Evolutionary conservation across 2,113 vertebrate genomes (phyloP).

Genomic region (Odocoileus hemionus): DNA sequence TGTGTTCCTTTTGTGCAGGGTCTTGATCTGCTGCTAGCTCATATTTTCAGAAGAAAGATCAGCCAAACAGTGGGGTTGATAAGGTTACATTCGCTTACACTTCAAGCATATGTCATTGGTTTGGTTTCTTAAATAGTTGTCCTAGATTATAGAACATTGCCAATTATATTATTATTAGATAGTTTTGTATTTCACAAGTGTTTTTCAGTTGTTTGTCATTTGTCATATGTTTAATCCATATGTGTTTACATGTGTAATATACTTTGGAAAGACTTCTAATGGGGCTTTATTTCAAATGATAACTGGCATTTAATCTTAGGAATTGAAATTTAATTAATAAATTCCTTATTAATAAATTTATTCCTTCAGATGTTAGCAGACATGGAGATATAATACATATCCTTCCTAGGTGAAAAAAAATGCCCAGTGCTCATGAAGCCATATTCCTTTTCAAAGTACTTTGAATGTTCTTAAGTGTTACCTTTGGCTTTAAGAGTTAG

Average conservation of each 20-base stretch:
- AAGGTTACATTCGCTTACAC: not conserved
- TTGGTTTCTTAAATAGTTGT: conserved; percentile 15
- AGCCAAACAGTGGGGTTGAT: not conserved
- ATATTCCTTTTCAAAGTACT: not conserved
- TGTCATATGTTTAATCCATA: not conserved
- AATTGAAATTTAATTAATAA: conserved; percentile 10
- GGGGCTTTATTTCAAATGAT: not conserved
- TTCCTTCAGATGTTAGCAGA: not conserved
- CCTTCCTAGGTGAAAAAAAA: not conserved
- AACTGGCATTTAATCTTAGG: not conserved
- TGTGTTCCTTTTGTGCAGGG: not conserved
- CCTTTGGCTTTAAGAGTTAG: not conserved
- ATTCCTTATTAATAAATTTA: not conserved
- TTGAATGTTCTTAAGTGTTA: not conserved
- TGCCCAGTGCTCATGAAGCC: not conserved
- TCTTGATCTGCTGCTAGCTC: not conserved
- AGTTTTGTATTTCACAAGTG: not conserved
- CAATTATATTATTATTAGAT: not conserved
- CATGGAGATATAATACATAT: not conserved
- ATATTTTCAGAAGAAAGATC: not conserved
- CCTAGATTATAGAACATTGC: not conserved
- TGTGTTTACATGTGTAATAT: not conserved
- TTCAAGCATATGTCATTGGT: not conserved
- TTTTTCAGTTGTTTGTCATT: not conserved
- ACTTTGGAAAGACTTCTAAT: not conserved